Evolutionary conservation across 2,888 invertebrate species (phyloP), one percentile per base, ranked within the genome.

Genomic region (Nephrotoma flavescens): DNA sequence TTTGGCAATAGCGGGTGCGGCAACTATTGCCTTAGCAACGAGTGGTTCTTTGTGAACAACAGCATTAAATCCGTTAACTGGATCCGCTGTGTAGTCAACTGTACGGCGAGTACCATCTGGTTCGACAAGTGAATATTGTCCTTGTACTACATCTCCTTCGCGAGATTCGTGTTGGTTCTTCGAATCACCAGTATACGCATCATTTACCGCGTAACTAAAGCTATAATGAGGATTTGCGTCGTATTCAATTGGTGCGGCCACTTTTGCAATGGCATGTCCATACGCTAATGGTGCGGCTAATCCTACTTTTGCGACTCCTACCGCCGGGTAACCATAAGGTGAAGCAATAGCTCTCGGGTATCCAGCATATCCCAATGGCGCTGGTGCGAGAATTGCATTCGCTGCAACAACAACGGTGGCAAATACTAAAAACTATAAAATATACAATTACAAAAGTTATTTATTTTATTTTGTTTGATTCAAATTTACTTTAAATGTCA

Each of bases 91-190:
- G 89, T 94, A 94, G 88, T 94, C 94, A 0, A 94, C 94, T 44
- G 93, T 94, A 88, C 94, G 93, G 90, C 93, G 93, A 87, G 93
- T 93, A 89, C 94, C 94, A 89, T 94, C 94, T 42, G 94, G 93
- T 88, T 93, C 93, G 41, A 90, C 90, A 7, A 93, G 89, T 6
- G 92, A 92, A 89, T 93, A 93, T 88, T 91, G 93, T 90, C 91
- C 94, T 90, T 93, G 93, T 84, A 94, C 94, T 88, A 92, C 93
- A 91, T 94, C 94, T n/a, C 94, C 94, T 88, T 92, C 91, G 87
- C 94, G 93, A 87, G 93, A 93, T 92, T 94, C 94, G 88, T 93
- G 93, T 91, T 94, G 94, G 45, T 91, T 92, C 89, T 93, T 93
- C 86, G 90, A 90, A 88, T 93, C 93, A 1, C 93, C 93, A 2